These are phyloP conservation scores for Lymantria dispar DNA, from an alignment of 2,888 invertebrate species.

Conservation along the genomic window DNA sequence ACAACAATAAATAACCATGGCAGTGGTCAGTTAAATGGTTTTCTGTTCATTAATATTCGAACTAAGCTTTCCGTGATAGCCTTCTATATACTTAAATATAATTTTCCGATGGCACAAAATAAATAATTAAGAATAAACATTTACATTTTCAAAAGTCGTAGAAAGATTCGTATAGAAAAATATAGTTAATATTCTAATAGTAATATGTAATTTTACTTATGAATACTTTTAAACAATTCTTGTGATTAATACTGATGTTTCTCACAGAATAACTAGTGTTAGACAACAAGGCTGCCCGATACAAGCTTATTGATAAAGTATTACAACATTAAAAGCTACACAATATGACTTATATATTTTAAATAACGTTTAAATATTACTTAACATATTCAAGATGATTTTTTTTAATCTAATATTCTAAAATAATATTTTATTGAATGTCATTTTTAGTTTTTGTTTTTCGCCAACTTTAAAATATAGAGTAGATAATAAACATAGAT, in stretches of 20 bases:
- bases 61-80: too few relatives aligned
- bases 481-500: too few relatives aligned
- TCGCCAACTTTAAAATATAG: too few relatives aligned
- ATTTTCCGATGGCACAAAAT: conserved; percentile 36
- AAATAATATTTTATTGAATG: background rate
- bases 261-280: background rate
- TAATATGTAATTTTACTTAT: conserved; percentile 38
- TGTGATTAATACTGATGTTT: conserved; percentile 42
- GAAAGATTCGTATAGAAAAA: conserved; percentile 75
- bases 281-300: background rate
- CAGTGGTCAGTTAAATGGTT: too few relatives aligned
- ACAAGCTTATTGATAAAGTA: background rate
- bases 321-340: background rate
- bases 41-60: too few relatives aligned
- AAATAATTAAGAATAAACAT: conserved; percentile 33
- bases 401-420: background rate
- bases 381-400: background rate
- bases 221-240: conserved; percentile 35
- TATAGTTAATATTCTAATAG: conserved; percentile 69
- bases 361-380: background rate
- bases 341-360: background rate
- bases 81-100: too few relatives aligned
- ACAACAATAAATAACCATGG: too few relatives aligned
- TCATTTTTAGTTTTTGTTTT: too few relatives aligned
- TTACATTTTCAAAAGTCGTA: conserved; percentile 53